Conservation (phyloP, 2,113 vertebrate genomes). For the Phocoena phocoena region DNA sequence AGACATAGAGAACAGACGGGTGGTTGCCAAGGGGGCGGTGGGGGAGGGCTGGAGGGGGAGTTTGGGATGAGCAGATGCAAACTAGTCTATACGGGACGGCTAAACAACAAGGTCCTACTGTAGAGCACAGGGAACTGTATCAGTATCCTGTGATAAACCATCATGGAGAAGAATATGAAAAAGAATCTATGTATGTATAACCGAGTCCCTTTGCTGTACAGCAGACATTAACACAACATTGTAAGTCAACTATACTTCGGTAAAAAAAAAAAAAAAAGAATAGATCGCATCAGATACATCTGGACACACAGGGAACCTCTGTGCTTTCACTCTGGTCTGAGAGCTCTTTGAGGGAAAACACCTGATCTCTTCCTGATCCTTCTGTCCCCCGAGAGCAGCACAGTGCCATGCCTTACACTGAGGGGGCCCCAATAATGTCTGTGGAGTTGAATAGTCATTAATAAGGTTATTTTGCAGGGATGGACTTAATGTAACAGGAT, state of each 20-base stretch:
- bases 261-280: not conserved
- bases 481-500: not conserved
- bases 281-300: not conserved
- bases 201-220: not conserved
- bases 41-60: not conserved
- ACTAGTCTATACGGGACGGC: fast-evolving
- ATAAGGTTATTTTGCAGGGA: not conserved
- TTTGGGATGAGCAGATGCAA: not conserved
- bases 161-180: not conserved
- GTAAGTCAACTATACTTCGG: not conserved
- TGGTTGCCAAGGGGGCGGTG: not conserved
- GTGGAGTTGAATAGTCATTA: not conserved
- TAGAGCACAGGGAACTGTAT: not conserved
- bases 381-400: not conserved
- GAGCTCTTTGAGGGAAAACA: not conserved
- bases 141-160: too few species aligned
- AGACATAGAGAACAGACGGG: not conserved
- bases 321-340: fast-evolving
- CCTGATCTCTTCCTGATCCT: not conserved
- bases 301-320: not conserved
- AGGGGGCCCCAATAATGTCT: not conserved
- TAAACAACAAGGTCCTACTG: not conserved
- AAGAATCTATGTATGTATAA: fast-evolving
- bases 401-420: fast-evolving
- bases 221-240: not conserved